Conservation (phyloP, 2,888 invertebrate genomes). For the Ligdia adustata region DNA sequence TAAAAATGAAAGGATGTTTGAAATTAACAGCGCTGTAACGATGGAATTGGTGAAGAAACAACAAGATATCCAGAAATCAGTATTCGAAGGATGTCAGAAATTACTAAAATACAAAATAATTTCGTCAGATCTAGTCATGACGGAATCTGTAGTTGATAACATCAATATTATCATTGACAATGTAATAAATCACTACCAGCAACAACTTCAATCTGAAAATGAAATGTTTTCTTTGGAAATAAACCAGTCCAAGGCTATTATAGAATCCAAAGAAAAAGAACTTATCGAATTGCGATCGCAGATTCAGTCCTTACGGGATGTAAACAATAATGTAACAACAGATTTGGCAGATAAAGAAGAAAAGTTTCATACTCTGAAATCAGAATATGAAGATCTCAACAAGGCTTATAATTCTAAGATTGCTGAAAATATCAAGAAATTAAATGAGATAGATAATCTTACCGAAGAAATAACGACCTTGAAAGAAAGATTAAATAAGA, state of each 20-base stretch:
- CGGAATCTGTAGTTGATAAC: conserved; percentile 45
- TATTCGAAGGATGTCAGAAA: conserved; percentile 50
- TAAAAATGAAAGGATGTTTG: conserved; percentile 62
- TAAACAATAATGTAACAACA: conserved; percentile 39
- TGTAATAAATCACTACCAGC: conserved; percentile 42
- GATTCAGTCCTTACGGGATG: conserved; percentile 42
- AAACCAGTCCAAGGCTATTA: conserved; percentile 39
- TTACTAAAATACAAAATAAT: conserved; percentile 52
- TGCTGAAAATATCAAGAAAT: conserved; percentile 52
- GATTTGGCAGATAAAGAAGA: conserved; percentile 47
- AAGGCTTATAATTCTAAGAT: conserved; percentile 48
- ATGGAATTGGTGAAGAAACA: conserved; percentile 65
- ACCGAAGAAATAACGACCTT: conserved; percentile 52
- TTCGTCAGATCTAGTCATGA: conserved; percentile 41
- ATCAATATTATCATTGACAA: conserved; percentile 52
- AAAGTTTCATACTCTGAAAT: conserved; percentile 42
- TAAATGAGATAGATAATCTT: conserved; percentile 45
- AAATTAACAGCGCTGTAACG: conserved; percentile 68
- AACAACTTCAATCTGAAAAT: conserved; percentile 33
- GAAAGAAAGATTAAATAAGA: conserved; percentile 46
- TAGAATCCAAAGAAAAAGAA: conserved; percentile 53
- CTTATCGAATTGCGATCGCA: conserved; percentile 42
- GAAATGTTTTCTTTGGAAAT: conserved; percentile 47
- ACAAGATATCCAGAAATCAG: conserved; percentile 50
- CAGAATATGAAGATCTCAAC: conserved; percentile 49